Evolutionary conservation across 2,113 vertebrate genomes (phyloP).

Genomic region (Chaetorhynchus papuensis): DNA sequence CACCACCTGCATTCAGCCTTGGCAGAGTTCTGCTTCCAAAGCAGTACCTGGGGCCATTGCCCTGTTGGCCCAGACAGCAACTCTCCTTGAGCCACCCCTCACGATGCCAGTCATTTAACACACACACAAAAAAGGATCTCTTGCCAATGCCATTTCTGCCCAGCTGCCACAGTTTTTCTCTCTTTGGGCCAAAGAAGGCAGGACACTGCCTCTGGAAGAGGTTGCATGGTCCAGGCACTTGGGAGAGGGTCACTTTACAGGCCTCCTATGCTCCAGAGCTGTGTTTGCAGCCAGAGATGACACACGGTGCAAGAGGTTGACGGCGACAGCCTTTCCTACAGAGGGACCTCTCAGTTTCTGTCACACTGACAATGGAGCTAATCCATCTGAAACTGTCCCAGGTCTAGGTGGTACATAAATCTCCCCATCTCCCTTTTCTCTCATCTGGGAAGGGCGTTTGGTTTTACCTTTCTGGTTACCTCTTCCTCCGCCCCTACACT

Average conservation of each 20-base stretch:
- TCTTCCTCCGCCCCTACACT: not conserved
- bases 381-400: not conserved
- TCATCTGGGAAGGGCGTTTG: not conserved
- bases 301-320: rapidly evolving
- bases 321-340: not conserved
- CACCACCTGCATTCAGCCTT: not conserved
- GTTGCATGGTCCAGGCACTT: not conserved
- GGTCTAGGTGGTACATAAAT: not conserved
- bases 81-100: not conserved
- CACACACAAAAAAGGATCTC: not conserved
- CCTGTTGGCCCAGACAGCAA: not conserved
- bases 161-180: not conserved
- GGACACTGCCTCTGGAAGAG: not conserved
- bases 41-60: not conserved
- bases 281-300: not conserved
- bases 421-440: not conserved
- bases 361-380: not conserved
- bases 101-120: not conserved
- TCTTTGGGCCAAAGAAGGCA: not conserved
- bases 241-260: not conserved
- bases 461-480: not conserved
- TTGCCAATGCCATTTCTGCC: not conserved
- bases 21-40: not conserved
- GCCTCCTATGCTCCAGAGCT: not conserved
- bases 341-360: not conserved